Conservation (phyloP, 2,113 vertebrate species). For the Gulo gulo region DNA sequence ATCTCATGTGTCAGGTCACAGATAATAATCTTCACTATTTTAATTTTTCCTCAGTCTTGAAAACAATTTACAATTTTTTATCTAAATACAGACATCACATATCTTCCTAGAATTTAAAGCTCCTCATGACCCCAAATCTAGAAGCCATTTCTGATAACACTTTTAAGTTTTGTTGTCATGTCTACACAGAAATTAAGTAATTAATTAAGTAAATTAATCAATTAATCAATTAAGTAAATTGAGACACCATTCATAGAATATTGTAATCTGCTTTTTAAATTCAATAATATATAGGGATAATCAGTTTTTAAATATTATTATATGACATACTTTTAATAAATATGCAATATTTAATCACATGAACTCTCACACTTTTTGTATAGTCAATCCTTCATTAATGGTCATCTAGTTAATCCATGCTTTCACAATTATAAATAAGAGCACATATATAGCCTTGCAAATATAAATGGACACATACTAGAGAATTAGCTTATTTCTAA, state of each 20-base stretch:
- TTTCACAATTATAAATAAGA: neutral
- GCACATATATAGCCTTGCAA: fast-evolving
- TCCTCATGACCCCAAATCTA: neutral
- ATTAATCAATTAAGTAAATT: neutral
- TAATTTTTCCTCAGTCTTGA: neutral
- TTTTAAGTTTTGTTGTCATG: neutral
- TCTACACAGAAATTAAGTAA: neutral
- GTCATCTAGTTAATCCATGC: neutral
- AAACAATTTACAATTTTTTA: neutral
- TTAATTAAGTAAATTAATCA: too few relatives aligned
- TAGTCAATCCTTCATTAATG: neutral
- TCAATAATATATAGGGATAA: neutral
- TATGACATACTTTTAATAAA: neutral
- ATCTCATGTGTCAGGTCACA: neutral
- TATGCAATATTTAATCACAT: neutral
- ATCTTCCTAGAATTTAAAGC: neutral
- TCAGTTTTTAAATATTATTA: neutral
- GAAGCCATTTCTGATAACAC: neutral
- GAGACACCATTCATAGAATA: neutral
- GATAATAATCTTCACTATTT: neutral
- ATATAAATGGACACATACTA: neutral
- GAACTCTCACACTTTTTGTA: neutral
- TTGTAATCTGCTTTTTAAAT: neutral
- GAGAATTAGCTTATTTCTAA: neutral
- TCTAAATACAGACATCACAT: neutral